Evolutionary conservation across 2,888 invertebrate species (phyloP).

Genomic region (Aspidiotus destructor): DNA sequence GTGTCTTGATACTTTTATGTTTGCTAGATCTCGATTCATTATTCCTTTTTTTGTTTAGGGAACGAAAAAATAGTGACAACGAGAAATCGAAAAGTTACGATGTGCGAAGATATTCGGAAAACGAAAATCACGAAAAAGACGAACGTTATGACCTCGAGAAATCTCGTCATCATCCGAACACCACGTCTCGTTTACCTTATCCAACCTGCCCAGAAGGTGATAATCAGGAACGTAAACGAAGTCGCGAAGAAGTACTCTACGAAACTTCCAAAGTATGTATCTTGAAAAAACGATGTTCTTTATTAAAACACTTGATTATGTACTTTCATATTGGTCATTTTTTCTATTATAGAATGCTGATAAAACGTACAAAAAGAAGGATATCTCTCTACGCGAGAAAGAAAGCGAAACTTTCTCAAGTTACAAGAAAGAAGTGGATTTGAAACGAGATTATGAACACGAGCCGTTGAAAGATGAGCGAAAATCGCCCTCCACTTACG

Average conservation of each 20-base stretch:
- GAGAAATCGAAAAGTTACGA: constrained; percentile 17
- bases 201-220: constrained; percentile 10
- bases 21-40: too few relatives aligned
- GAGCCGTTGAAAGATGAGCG: constrained; percentile 10
- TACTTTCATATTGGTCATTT: not conserved
- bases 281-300: not conserved
- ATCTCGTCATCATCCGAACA: not conserved
- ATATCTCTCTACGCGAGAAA: not conserved
- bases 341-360: constrained; percentile 8
- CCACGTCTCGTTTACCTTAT: not conserved
- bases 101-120: constrained; percentile 16
- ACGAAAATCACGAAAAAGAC: constrained; percentile 11
- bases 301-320: not conserved
- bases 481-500: constrained; percentile 13
- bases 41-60: not conserved
- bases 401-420: constrained; percentile 7
- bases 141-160: constrained; percentile 11
- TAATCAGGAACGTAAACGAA: constrained; percentile 15
- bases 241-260: constrained; percentile 15
- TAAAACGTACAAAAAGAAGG: constrained; percentile 3
- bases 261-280: not conserved
- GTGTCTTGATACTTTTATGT: not conserved
- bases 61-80: constrained; percentile 25
- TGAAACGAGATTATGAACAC: constrained; percentile 10
- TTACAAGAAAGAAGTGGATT: constrained; percentile 17